These are phyloP conservation scores for Osedax fenrisi DNA, from an alignment of 2,888 invertebrate species.

Conservation along the genomic window DNA sequence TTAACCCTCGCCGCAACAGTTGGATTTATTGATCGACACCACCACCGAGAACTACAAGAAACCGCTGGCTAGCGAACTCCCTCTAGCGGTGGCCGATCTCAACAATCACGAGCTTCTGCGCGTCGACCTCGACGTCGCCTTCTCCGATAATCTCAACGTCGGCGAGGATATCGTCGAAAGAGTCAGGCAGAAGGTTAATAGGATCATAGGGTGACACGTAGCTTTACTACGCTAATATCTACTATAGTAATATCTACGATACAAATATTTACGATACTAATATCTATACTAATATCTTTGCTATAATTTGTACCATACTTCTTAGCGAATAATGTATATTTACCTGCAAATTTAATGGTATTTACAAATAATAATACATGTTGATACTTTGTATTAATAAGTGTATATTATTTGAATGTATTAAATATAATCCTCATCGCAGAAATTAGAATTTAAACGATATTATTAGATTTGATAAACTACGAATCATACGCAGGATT, in stretches of 20 bases:
- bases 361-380: too few relatives aligned
- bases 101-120: conserved; percentile 60
- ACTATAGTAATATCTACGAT: not conserved
- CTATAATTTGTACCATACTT: not conserved
- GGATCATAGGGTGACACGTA: not conserved
- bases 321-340: too few relatives aligned
- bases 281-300: not conserved
- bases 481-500: conserved; percentile 53
- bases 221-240: not conserved
- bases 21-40: conserved; percentile 58
- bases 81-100: conserved; percentile 54
- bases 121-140: conserved; percentile 59
- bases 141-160: conserved; percentile 57
- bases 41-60: conserved; percentile 53
- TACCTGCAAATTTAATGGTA: too few relatives aligned
- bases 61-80: conserved; percentile 51
- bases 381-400: too few relatives aligned
- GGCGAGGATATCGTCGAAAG: conserved; percentile 60
- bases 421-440: too few relatives aligned
- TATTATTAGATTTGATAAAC: not conserved
- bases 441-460: too few relatives aligned
- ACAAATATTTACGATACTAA: not conserved
- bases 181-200: conserved; percentile 58
- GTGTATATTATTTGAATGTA: too few relatives aligned
- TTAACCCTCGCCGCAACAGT: too few relatives aligned